Base-by-base conservation (phyloP, 1,140 invertebrate genomes). In the Hylaeus volcanicus region DNA sequence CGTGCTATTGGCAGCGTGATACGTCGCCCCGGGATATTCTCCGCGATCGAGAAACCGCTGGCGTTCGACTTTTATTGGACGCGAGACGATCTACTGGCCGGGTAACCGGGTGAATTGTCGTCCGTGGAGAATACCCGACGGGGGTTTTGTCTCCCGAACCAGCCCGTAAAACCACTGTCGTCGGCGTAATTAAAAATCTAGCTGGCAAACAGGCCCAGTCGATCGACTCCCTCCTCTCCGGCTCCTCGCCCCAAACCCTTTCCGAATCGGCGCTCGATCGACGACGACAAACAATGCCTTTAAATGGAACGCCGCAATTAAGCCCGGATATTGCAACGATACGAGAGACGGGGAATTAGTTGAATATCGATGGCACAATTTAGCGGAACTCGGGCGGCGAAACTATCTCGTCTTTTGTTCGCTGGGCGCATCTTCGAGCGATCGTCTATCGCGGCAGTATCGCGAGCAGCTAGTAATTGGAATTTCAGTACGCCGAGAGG, bases 111-210 rank as follows among this genome's bases (percentile, higher is more conserved):
- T 74, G 76, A 86, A 86, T 86, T 76, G 84, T 86, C 73, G 84
- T 69, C 72, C 68, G 60, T 75, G 63, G 53, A 76, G 80, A 75
- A 48, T 66, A 56, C 43, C 83, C 43, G 82, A 72, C 48, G 60
- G 51, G 60, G 58, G 66, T 78, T 79, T 73, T 63, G 81, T 79
- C 81, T 68, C 26, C 60, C 72, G 37, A 12, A 41, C 74, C 82
- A 74, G 81, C 53, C 56, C 69, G 69, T 66, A 74, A 69, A 86
- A 83, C 74, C 82, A 83, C 65, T 74, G 81, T 79, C 80, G 69
- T 68, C 73, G 77, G 61, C 76, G 84, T 83, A 86, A 86, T 86
- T 86, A 86, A 86, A 86, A 86, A 77, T 74, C 83, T 83, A 82
- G 79, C 55, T 71, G 60, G 56, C 65, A 72, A 68, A 69, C 71